Conservation (phyloP, 2,113 vertebrate genomes). For the Aix galericulata region DNA sequence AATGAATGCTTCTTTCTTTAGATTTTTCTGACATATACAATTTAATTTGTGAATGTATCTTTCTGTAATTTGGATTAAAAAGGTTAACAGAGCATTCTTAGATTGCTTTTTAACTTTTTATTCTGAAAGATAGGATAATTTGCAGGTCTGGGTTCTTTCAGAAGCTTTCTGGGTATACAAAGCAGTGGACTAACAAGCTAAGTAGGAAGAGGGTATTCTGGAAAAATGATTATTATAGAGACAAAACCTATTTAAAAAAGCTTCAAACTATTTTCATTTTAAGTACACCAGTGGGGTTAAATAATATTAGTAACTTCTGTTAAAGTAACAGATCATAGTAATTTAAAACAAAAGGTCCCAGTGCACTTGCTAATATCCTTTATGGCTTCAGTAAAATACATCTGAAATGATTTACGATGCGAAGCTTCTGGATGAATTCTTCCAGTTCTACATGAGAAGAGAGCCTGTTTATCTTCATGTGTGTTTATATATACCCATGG, state of each 20-base stretch:
- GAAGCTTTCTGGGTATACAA: not conserved
- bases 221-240: not conserved
- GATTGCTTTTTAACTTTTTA: not conserved
- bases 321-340: constrained; percentile 29
- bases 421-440: constrained; percentile 41
- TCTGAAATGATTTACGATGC: constrained; percentile 54
- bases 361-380: constrained; percentile 18
- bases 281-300: constrained; percentile 35
- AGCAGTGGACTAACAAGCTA: not conserved
- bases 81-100: not conserved
- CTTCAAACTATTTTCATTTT: not conserved
- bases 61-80: not conserved
- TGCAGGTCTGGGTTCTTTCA: not conserved
- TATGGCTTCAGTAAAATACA: constrained; percentile 51
- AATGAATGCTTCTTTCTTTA: not conserved
- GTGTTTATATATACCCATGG: constrained; percentile 52
- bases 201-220: not conserved
- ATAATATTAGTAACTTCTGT: constrained; percentile 45
- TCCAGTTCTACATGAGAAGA: constrained; percentile 34
- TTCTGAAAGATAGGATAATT: not conserved
- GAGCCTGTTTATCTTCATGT: constrained; percentile 50
- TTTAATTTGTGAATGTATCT: not conserved
- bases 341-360: constrained; percentile 50
- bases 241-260: not conserved
- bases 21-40: not conserved